phyloP scores from a whole-genome alignment of 2,888 invertebrate species.

The Esperia sulphurella region DNA sequence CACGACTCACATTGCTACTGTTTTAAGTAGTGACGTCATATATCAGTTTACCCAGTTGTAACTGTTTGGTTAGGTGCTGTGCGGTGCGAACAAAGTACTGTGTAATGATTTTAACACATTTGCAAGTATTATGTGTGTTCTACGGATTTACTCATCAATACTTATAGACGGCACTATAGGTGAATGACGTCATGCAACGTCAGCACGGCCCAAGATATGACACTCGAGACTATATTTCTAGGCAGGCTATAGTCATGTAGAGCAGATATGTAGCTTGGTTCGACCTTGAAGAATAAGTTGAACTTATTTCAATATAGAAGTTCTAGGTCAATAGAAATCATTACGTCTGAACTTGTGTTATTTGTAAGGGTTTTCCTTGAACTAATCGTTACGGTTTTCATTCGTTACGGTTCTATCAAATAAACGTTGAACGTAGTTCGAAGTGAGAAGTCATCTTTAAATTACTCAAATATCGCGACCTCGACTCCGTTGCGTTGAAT shows the following conservation, averaged over 20 bases:
- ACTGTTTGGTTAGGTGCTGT: slow-evolving; percentile 34
- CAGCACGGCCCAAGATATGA: not conserved
- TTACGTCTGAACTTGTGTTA: too few species aligned
- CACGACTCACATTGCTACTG: slow-evolving; percentile 1
- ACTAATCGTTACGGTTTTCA: too few species aligned
- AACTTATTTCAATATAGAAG: too few species aligned
- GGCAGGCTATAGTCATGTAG: not conserved
- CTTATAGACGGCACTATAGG: not conserved
- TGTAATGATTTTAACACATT: slow-evolving; percentile 9
- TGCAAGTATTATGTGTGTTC: not conserved
- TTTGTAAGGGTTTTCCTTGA: too few species aligned
- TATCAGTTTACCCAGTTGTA: slow-evolving; percentile 40
- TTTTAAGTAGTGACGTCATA: slow-evolving; percentile 28
- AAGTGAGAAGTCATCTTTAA: too few species aligned
- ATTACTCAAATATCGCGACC: too few species aligned
- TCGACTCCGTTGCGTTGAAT: too few species aligned
- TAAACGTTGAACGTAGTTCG: too few species aligned
- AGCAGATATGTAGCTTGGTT: not conserved
- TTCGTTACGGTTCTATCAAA: too few species aligned
- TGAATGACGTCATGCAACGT: not conserved
- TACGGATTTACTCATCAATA: not conserved
- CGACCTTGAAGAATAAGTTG: too few species aligned
- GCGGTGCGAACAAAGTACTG: slow-evolving; percentile 2
- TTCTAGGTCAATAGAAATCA: too few species aligned
- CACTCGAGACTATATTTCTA: not conserved